Conservation (phyloP, 2,113 vertebrate genomes). For the Urocitellus parryii region DNA sequence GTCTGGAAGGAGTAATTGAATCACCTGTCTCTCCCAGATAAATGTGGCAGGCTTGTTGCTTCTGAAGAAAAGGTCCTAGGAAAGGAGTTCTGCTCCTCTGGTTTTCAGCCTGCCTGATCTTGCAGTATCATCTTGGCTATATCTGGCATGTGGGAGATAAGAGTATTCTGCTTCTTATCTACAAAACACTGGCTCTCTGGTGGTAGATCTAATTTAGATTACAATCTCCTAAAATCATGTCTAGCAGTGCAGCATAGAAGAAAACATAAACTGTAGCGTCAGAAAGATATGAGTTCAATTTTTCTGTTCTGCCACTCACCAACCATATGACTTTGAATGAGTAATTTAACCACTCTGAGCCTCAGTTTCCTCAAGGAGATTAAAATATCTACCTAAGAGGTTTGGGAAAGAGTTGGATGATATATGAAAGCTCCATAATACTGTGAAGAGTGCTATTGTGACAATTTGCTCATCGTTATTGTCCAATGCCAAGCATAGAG, state of each 20-base stretch:
- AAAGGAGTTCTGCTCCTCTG: not conserved
- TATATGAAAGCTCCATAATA: not conserved
- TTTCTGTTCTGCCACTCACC: slow-evolving; percentile 33
- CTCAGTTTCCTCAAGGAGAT: not conserved
- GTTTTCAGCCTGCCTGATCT: slow-evolving; percentile 14
- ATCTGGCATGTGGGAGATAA: slow-evolving; percentile 57
- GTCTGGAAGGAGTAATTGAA: slow-evolving; percentile 35
- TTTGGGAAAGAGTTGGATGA: not conserved
- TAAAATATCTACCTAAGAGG: not conserved
- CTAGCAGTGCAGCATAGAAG: not conserved
- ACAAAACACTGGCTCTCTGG: slow-evolving; percentile 53
- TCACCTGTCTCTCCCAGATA: slow-evolving; percentile 16
- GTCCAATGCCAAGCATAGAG: not conserved
- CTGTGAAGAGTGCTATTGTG: not conserved
- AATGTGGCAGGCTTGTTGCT: not conserved
- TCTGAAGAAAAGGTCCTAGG: slow-evolving; percentile 10
- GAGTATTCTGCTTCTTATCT: slow-evolving; percentile 59
- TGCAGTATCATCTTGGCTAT: slow-evolving; percentile 35
- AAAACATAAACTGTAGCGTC: slow-evolving; percentile 46
- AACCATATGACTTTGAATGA: slow-evolving; percentile 12
- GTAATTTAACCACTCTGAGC: slow-evolving; percentile 42
- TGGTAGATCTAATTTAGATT: slow-evolving; percentile 73
- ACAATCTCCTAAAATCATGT: slow-evolving; percentile 33
- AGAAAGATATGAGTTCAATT: slow-evolving; percentile 31
- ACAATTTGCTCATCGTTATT: not conserved